Conservation (phyloP, 2,113 vertebrate species). For the Lipophrys pholis region DNA sequence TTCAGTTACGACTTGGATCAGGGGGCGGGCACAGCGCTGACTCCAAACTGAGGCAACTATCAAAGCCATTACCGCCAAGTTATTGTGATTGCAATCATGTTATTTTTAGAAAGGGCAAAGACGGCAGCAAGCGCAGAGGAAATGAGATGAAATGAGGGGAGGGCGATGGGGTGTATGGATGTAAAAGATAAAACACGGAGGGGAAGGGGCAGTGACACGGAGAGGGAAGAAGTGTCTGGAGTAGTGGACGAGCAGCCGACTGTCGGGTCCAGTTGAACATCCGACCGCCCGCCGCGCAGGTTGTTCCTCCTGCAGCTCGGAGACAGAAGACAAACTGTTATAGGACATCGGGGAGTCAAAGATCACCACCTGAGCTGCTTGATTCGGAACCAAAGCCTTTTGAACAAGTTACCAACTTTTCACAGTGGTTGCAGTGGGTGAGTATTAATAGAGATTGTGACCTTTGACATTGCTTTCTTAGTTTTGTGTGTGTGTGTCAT, state of each 20-base stretch:
- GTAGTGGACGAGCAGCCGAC: slow-evolving; percentile 36
- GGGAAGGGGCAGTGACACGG: slow-evolving; percentile 49
- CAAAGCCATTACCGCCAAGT: slow-evolving; percentile 57
- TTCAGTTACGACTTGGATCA: neutral
- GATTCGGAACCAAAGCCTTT: slow-evolving; percentile 45
- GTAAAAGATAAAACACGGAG: slow-evolving; percentile 66
- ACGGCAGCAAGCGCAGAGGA: slow-evolving; percentile 64
- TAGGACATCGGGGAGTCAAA: slow-evolving; percentile 17
- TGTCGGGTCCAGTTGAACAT: slow-evolving; percentile 54
- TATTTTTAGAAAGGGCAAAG: slow-evolving; percentile 79
- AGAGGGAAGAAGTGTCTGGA: slow-evolving; percentile 51
- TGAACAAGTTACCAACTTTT: slow-evolving; percentile 33
- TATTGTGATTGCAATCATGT: slow-evolving; percentile 67
- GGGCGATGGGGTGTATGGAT: slow-evolving; percentile 57
- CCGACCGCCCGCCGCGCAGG: slow-evolving; percentile 17
- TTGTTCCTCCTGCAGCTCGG: slow-evolving; percentile 12
- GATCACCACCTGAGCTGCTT: neutral
- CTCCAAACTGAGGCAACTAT: slow-evolving; percentile 26
- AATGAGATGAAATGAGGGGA: slow-evolving; percentile 73
- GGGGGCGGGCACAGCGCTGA: slow-evolving; percentile 1
- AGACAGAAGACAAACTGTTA: slow-evolving; percentile 4
- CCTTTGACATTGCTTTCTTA: neutral
- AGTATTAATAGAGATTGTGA: slow-evolving; percentile 37
- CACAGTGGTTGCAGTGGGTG: slow-evolving; percentile 50
- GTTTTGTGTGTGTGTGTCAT: neutral